Conservation (phyloP, 2,888 invertebrate genomes). For the Phaonia tiefii region DNA sequence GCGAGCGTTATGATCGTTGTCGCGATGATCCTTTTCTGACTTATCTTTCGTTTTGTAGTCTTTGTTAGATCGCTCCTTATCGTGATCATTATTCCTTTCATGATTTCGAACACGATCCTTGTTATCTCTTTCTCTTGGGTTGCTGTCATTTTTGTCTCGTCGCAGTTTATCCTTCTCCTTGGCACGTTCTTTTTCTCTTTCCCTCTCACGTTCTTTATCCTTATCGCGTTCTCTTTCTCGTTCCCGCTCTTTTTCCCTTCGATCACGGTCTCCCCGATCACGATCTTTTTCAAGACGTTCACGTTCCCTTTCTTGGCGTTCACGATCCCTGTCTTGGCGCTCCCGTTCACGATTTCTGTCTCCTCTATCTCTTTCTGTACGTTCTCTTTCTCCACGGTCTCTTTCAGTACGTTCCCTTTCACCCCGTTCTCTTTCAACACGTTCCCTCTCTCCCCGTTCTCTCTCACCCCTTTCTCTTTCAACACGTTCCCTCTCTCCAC, state of each 20-base stretch:
- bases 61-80: conserved; percentile 40
- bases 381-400: no score
- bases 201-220: conserved; percentile 46
- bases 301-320: conserved; percentile 52
- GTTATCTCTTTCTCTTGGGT: conserved; percentile 40
- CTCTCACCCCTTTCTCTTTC: no score
- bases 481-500: conserved; percentile 41
- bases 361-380: no score
- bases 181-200: conserved; percentile 51
- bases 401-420: conserved; percentile 62
- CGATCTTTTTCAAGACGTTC: conserved; percentile 68
- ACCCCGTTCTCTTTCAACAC: conserved; percentile 22
- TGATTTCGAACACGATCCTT: conserved; percentile 42
- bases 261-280: conserved; percentile 43
- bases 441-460: conserved; percentile 57
- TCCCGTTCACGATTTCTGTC: conserved; percentile 25
- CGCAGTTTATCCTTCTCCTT: conserved; percentile 38
- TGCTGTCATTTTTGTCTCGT: conserved; percentile 49
- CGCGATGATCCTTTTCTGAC: conserved; percentile 52
- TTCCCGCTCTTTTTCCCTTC: conserved; percentile 53
- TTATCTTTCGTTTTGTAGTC: conserved; percentile 40
- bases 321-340: conserved; percentile 52
- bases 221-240: conserved; percentile 56
- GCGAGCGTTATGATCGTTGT: conserved; percentile 34
- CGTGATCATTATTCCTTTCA: conserved; percentile 19